phyloP scores from a whole-genome alignment of 2,113 vertebrate genomes.

The Corynorhinus townsendii region DNA sequence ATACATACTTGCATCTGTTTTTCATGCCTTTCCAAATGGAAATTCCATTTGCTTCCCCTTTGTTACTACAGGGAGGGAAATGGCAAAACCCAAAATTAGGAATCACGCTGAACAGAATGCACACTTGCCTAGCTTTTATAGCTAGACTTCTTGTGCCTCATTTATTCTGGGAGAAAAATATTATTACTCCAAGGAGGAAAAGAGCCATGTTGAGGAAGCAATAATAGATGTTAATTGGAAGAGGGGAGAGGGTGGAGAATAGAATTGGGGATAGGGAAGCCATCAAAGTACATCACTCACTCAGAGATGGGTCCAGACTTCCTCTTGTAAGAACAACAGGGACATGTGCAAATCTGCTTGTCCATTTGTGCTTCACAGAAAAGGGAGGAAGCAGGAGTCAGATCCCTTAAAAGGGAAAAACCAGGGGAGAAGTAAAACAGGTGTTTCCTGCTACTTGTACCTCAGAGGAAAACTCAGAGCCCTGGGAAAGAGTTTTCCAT shows the following conservation, averaged over 20 bases:
- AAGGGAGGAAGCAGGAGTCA: not conserved
- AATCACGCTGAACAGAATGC: slow-evolving; percentile 40
- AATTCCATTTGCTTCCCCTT: slow-evolving; percentile 64
- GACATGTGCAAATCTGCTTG: slow-evolving; percentile 45
- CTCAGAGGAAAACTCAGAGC: slow-evolving; percentile 1
- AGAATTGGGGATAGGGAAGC: not conserved
- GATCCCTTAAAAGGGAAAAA: not conserved
- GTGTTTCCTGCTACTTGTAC: slow-evolving; percentile 56
- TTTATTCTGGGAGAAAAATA: slow-evolving; percentile 56
- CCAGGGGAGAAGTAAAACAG: slow-evolving; percentile 28
- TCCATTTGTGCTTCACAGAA: not conserved
- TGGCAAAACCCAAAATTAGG: slow-evolving; percentile 29
- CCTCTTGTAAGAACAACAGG: slow-evolving; percentile 19
- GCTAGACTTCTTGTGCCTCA: not conserved
- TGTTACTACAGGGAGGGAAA: not conserved
- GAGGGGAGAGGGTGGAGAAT: not conserved
- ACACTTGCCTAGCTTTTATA: not conserved
- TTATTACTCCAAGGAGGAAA: not conserved
- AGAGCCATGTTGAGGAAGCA: slow-evolving; percentile 18
- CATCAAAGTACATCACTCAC: slow-evolving; percentile 23
- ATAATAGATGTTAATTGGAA: slow-evolving; percentile 51
- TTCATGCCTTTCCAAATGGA: slow-evolving; percentile 66
- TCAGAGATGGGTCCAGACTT: slow-evolving; percentile 61
- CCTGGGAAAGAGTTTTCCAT: slow-evolving; percentile 8
- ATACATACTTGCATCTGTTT: slow-evolving; percentile 65